Evolutionary conservation across 2,797 vertebrate species (phyloP).

Genomic region (Enteromius anoplus): DNA sequence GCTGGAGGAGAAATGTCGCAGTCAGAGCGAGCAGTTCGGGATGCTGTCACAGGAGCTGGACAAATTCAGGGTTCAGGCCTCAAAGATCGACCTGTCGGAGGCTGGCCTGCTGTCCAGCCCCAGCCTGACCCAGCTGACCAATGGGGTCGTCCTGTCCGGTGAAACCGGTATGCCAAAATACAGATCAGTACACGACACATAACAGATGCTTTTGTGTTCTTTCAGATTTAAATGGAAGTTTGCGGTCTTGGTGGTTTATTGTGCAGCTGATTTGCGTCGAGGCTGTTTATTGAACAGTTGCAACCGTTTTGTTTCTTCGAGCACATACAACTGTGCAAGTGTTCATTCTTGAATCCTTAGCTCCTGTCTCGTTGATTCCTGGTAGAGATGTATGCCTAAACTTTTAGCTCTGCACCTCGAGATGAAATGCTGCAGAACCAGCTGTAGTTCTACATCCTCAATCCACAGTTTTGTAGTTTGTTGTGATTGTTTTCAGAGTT

Average conservation of each 20-base stretch:
- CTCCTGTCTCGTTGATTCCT: not conserved
- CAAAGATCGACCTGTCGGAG: conserved; percentile 84
- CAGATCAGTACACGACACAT: not conserved
- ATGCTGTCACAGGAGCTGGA: conserved; percentile 91
- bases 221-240: not conserved
- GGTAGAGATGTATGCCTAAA: not conserved
- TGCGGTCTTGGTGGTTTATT: not conserved
- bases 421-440: not conserved
- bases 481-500: not conserved
- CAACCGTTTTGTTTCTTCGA: not conserved
- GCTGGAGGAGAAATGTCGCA: conserved; percentile 94
- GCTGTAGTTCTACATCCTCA: not conserved
- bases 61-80: conserved; percentile 90
- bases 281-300: not conserved
- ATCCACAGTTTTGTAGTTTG: not conserved
- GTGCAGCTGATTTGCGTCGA: not conserved
- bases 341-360: not conserved
- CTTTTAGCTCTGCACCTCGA: not conserved
- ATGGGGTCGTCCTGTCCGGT: conserved; percentile 74
- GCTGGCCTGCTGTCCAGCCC: conserved; percentile 78
- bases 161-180: conserved; percentile 75
- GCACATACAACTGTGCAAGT: not conserved
- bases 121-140: conserved; percentile 76
- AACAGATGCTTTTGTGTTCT: not conserved
- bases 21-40: conserved; percentile 92